Percentiles rank a stretch among this genome's conserved stretches.
Conservation (phyloP, 2,888 invertebrate genomes). For the Rhimphoctona megacephalus region DNA sequence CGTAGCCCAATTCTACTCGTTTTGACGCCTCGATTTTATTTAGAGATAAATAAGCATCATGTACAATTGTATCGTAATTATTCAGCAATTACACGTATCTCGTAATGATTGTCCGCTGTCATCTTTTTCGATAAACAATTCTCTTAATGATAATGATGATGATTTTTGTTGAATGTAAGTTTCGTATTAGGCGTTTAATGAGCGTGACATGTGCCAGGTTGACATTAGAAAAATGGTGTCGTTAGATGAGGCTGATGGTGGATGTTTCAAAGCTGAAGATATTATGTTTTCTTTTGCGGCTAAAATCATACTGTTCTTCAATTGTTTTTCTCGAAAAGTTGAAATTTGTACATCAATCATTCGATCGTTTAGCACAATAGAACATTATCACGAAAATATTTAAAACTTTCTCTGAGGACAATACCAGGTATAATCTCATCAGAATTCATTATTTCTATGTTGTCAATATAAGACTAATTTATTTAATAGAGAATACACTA, state of each 20-base stretch:
- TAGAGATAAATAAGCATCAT: constrained; percentile 47
- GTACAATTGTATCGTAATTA: constrained; percentile 46
- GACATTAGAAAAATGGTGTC: constrained; percentile 3
- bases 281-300: neutral
- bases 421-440: neutral
- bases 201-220: neutral
- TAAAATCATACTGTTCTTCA: neutral
- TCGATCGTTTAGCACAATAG: too few species aligned
- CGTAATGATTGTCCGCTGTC: neutral
- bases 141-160: constrained; percentile 53
- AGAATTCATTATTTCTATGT: neutral
- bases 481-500: too few species aligned
- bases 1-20: constrained; percentile 35
- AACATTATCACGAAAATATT: neutral
- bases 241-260: neutral
- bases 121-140: constrained; percentile 18
- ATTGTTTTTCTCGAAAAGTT: neutral
- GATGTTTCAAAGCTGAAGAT: neutral
- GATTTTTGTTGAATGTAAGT: constrained; percentile 41
- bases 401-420: neutral
- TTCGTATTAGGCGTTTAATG: constrained; percentile 17
- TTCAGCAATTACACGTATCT: constrained; percentile 42
- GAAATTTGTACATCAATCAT: too few species aligned
- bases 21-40: constrained; percentile 39
- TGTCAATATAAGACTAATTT: too few species aligned